phyloP scores from a whole-genome alignment of 2,113 vertebrate genomes.

The Himantopus leucocephalus region DNA sequence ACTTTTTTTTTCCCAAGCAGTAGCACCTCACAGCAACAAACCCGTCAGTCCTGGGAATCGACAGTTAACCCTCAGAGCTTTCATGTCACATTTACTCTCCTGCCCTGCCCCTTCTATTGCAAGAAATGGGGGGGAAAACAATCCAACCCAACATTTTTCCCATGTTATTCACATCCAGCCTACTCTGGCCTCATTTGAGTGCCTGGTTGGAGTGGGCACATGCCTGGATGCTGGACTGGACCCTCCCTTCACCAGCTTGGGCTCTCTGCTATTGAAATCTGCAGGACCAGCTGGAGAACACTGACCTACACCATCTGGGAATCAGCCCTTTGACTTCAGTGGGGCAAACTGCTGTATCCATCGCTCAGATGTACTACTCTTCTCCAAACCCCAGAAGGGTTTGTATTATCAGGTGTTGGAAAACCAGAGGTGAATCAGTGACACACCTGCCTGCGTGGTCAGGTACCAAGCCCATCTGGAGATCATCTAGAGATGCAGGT shows the following conservation, averaged over 20 bases:
- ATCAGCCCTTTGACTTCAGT: not conserved
- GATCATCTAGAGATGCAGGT: not conserved
- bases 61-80: not conserved
- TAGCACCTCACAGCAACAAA: not conserved
- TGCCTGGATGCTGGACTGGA: not conserved
- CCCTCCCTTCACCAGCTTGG: not conserved
- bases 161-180: not conserved
- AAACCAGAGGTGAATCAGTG: not conserved
- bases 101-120: not conserved
- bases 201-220: not conserved
- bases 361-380: not conserved
- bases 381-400: not conserved
- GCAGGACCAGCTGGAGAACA: not conserved
- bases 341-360: not conserved
- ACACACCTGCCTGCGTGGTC: not conserved
- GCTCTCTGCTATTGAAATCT: not conserved
- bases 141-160: not conserved
- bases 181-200: not conserved
- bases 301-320: not conserved
- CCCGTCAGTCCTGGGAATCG: not conserved
- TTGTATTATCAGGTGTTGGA: not conserved
- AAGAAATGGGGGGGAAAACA: fast-evolving
- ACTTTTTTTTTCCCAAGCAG: not conserved
- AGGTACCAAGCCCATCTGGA: not conserved
- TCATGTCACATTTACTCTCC: not conserved